Evolutionary conservation across 1,140 invertebrate genomes (phyloP), one percentile per base, ranked within the genome.

Genomic region (Zeugodacus cucurbitae): DNA sequence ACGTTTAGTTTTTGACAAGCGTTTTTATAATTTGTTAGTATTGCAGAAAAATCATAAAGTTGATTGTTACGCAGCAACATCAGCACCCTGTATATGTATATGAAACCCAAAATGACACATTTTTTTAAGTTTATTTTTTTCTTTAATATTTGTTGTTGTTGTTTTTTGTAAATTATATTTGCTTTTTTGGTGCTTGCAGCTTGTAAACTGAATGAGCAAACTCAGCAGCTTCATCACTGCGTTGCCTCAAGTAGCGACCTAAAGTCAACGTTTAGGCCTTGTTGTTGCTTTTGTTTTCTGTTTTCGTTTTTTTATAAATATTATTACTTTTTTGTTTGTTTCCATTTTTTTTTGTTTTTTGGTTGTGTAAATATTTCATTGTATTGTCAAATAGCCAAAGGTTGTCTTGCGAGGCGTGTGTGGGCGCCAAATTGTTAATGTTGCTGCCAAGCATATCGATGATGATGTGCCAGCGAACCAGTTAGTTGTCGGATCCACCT

Each of bases 401-500:
- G 7, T 82, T 48, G 74, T 82, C 41, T 82, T 17, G n/a, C n/a
- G 14, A 82, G 74, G 74, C 74, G 74, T 82, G 74, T 82, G 74
- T 82, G 74, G 74, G 74, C 74, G 74, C 74, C 26, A 48, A 82
- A 82, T 82, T 54, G 74, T 44, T 82, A 82, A 48, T 48, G 22
- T 54, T 54, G 34, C 22, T 82, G 74, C 41, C 74, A 82, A 48
- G 74, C n/a, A 82, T 82, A 41, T 54, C 32, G 74, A n/a, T 14
- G 74, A 44, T 78, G 74, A 78, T 78, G 74, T 78, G 37, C 74
- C 41, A 29, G 74, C 74, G 74, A 48, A 82, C 74, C 74, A 82
- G 74, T 82, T 82, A 82, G 37, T 82, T 82, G 37, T 82, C 74
- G 74, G 41, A 82, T 14, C 74, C 74, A 82, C 74, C 74, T 48